Base-by-base conservation (phyloP, 2,888 invertebrate genomes). In the Megalurothrips usitatus region DNA sequence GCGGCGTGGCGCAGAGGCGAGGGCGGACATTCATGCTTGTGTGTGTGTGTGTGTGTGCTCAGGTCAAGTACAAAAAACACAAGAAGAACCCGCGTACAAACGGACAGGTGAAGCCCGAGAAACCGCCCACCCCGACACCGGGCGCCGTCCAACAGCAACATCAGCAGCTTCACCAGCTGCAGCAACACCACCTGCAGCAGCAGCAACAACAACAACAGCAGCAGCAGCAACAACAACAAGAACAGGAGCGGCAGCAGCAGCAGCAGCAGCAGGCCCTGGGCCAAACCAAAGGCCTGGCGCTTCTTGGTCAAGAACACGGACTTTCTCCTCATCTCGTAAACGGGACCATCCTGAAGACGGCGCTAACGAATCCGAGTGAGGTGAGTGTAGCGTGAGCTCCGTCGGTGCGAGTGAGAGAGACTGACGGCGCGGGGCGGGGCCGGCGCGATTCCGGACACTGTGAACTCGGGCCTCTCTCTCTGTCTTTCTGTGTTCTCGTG, bases 21-120 rank as follows among this genome's bases (percentile, higher is more conserved):
- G 34, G 34, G 34, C 6, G 6, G 34, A 43, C 34, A 43, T 43
- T 43, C 48, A 12, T 63, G 19, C 58, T 17, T 17, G 58, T 58
- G 58, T 79, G 78, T 80, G 58, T 58, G 58, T 79, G 78, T 80
- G 82, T 80, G 79, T 34, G 78, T 8, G 83, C 83, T 79, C 85
- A 92, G 91, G 97, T 98, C 80, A 98, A 97, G 90, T 98, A 98
- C 89, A 97, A 97, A 90, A 98, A 98, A 89, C 96, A 97, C 90
- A 96, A 96, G 91, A 95, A 96, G 88, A 91, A 90, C 89, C 84
- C 92, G 91, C 86, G 90, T 85, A 75, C 23, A n/a, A 86, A 88
- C 85, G 86, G 87, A 80, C 86, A 88, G 84, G 83, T 86, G 84
- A 86, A 87, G 85, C 82, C 80, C 63, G 81, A 81, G 78, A 75